Percentiles rank a stretch among this genome's conserved stretches.
These are phyloP conservation scores for Bombus polaris DNA, from an alignment of 1,140 invertebrate genomes.

Conservation along the genomic window DNA sequence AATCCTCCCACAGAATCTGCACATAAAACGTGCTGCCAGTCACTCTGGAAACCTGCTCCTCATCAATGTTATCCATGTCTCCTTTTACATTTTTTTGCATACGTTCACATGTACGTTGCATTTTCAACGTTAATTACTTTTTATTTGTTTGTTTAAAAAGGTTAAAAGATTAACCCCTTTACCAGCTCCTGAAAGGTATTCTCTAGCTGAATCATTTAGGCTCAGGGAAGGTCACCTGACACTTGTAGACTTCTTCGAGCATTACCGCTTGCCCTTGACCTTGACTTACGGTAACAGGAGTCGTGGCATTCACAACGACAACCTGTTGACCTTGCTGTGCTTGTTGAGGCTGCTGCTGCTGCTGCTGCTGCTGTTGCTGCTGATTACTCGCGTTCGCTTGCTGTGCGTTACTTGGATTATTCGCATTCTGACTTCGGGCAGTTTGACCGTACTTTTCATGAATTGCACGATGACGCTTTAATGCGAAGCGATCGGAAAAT, in stretches of 20 bases:
- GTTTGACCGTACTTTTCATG: conserved; percentile 90
- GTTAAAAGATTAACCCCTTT: conserved; percentile 68
- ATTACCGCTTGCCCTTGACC: conserved; percentile 80
- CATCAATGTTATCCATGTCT: conserved; percentile 15
- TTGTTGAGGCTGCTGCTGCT: conserved; percentile 69
- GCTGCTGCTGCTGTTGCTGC: conserved; percentile 75
- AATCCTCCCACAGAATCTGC: conserved; percentile 40
- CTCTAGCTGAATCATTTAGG: conserved; percentile 82
- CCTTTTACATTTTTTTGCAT: conserved; percentile 23
- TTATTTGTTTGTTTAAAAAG: conserved; percentile 56
- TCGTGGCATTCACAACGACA: conserved; percentile 80
- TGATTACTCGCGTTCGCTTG: conserved; percentile 76
- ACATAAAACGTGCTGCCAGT: conserved; percentile 34
- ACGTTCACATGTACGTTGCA: conserved; percentile 31
- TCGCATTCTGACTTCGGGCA: conserved; percentile 78
- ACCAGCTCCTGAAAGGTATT: conserved; percentile 70
- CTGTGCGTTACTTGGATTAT: conserved; percentile 77
- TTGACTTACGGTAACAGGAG: conserved; percentile 80
- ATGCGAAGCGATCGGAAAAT: conserved; percentile 91
- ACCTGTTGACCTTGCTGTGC: conserved; percentile 78
- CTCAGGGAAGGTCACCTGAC: conserved; percentile 83
- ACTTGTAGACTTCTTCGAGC: conserved; percentile 83
- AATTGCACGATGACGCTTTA: conserved; percentile 90
- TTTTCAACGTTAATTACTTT: conserved; percentile 46
- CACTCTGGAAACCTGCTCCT: conserved; percentile 36